These are phyloP conservation scores for Dipodomys ordii DNA, from an alignment of 2,113 vertebrate genomes.

Conservation along the genomic window DNA sequence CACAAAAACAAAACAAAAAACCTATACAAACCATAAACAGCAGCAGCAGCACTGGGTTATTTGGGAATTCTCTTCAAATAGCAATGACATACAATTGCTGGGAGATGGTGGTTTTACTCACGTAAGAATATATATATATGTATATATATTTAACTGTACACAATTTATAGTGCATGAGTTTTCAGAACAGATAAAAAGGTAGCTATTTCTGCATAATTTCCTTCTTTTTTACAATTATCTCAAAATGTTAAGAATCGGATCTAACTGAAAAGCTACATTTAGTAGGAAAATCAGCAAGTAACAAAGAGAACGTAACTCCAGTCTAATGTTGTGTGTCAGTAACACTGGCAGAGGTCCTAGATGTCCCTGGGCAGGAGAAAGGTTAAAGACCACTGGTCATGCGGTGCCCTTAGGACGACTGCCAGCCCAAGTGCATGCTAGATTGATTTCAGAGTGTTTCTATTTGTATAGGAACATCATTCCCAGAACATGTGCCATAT, in stretches of 20 bases:
- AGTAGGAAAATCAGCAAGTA: constrained; percentile 71
- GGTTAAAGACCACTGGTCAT: constrained; percentile 26
- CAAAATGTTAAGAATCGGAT: constrained; percentile 76
- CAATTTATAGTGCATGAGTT: constrained; percentile 84
- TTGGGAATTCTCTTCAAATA: constrained; percentile 77
- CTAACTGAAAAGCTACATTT: constrained; percentile 74
- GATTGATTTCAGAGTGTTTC: constrained; percentile 65
- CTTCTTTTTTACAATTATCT: constrained; percentile 72
- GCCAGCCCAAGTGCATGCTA: constrained; percentile 13
- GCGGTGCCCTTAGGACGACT: constrained; percentile 12
- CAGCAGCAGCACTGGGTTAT: constrained; percentile 83
- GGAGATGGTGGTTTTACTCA: constrained; percentile 83
- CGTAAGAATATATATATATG: constrained; percentile 86
- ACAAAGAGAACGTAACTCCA: constrained; percentile 46
- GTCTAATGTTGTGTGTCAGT: constrained; percentile 53
- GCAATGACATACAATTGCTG: constrained; percentile 68
- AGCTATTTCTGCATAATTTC: constrained; percentile 78
- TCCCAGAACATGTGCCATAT: constrained; percentile 64
- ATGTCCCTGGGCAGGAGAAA: constrained; percentile 30
- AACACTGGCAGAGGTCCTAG: constrained; percentile 59
- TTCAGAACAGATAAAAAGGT: constrained; percentile 77
- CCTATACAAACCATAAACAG: constrained; percentile 73
- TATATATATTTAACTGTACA: constrained; percentile 85
- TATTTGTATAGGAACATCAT: constrained; percentile 76
- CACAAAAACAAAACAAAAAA: constrained; percentile 69